phyloP scores from a whole-genome alignment of 2,797 vertebrate species.

The Moxostoma hubbsi region DNA sequence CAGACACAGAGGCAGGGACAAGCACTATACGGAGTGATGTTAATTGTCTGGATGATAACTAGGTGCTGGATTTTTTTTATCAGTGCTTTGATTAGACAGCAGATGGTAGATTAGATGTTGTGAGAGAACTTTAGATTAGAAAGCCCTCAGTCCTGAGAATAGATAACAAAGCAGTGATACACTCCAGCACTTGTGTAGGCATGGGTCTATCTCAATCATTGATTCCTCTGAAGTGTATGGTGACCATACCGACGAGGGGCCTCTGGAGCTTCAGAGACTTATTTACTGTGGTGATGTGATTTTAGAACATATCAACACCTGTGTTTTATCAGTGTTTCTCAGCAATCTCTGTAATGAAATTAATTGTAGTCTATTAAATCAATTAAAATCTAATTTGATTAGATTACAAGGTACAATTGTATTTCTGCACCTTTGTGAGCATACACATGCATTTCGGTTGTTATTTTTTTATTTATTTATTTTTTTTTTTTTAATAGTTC shows the following conservation, averaged over 20 bases:
- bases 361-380: no score
- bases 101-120: constrained; percentile 51
- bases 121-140: constrained; percentile 44
- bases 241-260: background rate
- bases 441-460: no score
- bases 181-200: background rate
- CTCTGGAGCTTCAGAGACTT: no score
- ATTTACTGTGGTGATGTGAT: no score
- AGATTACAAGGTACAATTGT: no score
- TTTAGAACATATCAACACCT: no score
- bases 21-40: background rate
- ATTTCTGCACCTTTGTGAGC: no score
- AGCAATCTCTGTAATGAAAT: no score
- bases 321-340: no score
- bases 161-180: constrained; percentile 4
- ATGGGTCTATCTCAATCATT: constrained; percentile 3
- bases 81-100: constrained; percentile 46
- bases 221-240: background rate
- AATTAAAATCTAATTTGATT: no score
- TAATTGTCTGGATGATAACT: constrained; percentile 49
- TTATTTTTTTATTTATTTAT: no score
- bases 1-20: background rate
- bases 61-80: constrained; percentile 52
- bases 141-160: background rate
- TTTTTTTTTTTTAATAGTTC: no score